Evolutionary conservation across 2,888 invertebrate species (phyloP).

Genomic region (Coleophora deauratella): DNA sequence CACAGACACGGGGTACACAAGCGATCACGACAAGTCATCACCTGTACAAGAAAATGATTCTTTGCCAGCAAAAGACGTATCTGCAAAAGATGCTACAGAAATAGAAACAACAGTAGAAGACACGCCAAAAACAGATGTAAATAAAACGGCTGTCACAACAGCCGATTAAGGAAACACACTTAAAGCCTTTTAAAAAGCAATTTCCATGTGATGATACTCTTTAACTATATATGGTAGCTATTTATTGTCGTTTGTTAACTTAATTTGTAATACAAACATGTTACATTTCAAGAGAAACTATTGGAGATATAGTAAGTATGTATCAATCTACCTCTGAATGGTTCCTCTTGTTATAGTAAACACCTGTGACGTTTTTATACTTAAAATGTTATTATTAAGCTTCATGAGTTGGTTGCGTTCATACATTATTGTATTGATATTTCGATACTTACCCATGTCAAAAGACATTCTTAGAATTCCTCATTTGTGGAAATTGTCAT

Average conservation of each 20-base stretch:
- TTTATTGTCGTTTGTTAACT: too few relatives aligned
- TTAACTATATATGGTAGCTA: constrained; percentile 5
- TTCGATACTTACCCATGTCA: too few relatives aligned
- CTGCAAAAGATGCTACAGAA: background rate
- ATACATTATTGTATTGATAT: too few relatives aligned
- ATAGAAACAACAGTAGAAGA: background rate
- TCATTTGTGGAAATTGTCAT: too few relatives aligned
- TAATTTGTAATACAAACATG: too few relatives aligned
- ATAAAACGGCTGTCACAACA: background rate
- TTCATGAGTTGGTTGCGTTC: too few relatives aligned
- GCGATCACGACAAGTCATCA: constrained; percentile 21
- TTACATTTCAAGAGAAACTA: too few relatives aligned
- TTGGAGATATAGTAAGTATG: background rate
- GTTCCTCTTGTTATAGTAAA: constrained; percentile 8
- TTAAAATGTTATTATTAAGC: background rate
- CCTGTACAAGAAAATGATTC: constrained; percentile 13
- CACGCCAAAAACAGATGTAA: too few relatives aligned
- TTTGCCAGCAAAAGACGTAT: constrained; percentile 8
- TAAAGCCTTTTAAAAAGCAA: constrained; percentile 18
- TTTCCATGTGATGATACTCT: constrained; percentile 20
- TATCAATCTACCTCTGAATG: background rate
- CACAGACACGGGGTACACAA: constrained; percentile 38
- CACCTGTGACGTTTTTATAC: background rate
- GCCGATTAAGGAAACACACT: too few relatives aligned
- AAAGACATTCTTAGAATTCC: too few relatives aligned